A percentile compares a stretch with the other conserved stretches of the same genome.
These are phyloP conservation scores for Brevimyrus niger DNA, from an alignment of 2,113 vertebrate genomes.

Conservation along the genomic window DNA sequence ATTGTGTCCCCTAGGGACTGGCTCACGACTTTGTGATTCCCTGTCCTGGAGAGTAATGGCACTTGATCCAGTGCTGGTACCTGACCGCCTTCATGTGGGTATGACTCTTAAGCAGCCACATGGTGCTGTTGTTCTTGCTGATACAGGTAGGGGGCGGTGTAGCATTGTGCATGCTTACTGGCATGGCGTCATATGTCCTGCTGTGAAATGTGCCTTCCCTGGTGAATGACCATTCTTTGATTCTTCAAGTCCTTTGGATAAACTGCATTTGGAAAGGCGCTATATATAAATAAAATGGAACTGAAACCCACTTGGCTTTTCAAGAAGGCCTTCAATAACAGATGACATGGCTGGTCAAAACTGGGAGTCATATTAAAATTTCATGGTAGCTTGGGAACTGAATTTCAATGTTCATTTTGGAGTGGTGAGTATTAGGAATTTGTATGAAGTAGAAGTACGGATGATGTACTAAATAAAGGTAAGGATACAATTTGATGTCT, in stretches of 20 bases:
- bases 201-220: background rate
- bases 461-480: background rate
- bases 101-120: background rate
- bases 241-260: background rate
- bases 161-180: background rate
- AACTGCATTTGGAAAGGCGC: background rate
- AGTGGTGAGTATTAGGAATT: background rate
- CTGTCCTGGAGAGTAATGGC: background rate
- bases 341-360: background rate
- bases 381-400: background rate
- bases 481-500: background rate
- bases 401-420: background rate
- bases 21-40: conserved; percentile 19
- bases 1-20: conserved; percentile 47
- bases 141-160: background rate
- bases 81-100: background rate
- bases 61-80: background rate
- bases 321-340: background rate
- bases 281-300: background rate
- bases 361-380: background rate
- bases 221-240: background rate
- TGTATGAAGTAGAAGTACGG: too few species aligned
- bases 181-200: background rate
- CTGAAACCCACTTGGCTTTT: background rate
- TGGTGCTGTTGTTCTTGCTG: background rate